Base-by-base conservation (phyloP, 64 coral and sea anemone species). In the Anthopleura sola region DNA sequence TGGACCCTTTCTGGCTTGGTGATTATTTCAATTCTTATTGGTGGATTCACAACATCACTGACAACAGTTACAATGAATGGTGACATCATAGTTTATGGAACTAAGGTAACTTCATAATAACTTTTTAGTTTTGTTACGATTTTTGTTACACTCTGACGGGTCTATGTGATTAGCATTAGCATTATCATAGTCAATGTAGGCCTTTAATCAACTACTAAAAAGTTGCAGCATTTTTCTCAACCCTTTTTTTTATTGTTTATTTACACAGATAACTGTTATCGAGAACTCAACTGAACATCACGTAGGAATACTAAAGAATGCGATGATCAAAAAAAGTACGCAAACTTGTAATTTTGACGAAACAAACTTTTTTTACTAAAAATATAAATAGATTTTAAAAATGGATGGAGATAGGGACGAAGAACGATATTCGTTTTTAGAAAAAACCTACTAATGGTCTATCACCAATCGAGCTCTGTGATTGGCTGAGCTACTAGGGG, bases 1-100 rank as follows among this genome's bases (percentile, higher is more conserved):
- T 97, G 94, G 94, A 93, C 90, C 13, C 78, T 97, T 49, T 83
- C 83, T 82, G 94, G 94, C 19, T 82, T 97, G 20, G 87, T 92
- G 2, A 83, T 90, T 26, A 90, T 97, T 83, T 89, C 83, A 8
- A 60, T 97, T 14, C 87, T 97, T 18, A 83, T 91, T 15, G 81
- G 76, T 49, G 74, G 80, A 68, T 49, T 97, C 21, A 83, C 91
- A 1, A 49, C 94, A 2, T 75, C 88, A 10, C 34, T 97, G 20
- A 87, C 86, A 32, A 85, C 83, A 20, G 46, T 81, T 50, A 88
- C 23, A 15, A 64, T 87, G 37, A 55, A 62, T 46, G 54, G 57
- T 10, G 31, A 76, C 16, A 19, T 79, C 64, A 85, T 78, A 1
- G 53, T 90, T 2, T 84, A 90, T 39, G 88, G 88, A 0, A 46